A percentile compares a stretch with the other conserved stretches of the same genome.
These are phyloP conservation scores for Sakesphorus luctuosus DNA, from an alignment of 2,113 vertebrate species.

Conservation along the genomic window DNA sequence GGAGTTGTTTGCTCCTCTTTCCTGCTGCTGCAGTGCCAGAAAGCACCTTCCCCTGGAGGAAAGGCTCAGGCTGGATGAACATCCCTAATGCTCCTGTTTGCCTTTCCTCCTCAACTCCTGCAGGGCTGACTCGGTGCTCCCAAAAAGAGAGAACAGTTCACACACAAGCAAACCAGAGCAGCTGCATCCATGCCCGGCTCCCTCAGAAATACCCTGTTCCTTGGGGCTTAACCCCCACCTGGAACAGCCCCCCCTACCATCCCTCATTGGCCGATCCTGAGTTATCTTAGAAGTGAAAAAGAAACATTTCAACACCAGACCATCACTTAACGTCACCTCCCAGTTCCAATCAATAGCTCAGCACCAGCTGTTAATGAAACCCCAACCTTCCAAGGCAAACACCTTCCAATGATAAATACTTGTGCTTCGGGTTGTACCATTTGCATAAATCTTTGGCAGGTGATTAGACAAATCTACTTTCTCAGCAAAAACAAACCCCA, in stretches of 20 bases:
- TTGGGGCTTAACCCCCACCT: background rate
- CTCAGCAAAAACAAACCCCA: conserved; percentile 44
- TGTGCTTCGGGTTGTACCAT: conserved; percentile 25
- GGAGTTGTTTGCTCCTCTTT: background rate
- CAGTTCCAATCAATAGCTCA: conserved; percentile 41
- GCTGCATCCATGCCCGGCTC: background rate
- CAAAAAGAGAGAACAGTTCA: background rate
- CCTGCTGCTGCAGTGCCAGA: background rate
- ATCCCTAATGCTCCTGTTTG: background rate
- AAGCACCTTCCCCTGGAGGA: background rate
- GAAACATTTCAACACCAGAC: background rate
- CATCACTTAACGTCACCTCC: background rate
- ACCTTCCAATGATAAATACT: background rate
- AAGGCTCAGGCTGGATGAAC: background rate
- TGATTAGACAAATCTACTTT: conserved; percentile 50
- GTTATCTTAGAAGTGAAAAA: background rate
- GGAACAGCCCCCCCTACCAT: background rate
- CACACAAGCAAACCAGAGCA: background rate
- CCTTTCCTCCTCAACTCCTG: background rate
- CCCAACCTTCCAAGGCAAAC: conserved; percentile 5
- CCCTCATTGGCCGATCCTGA: background rate
- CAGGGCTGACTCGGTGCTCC: background rate
- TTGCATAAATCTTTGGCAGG: conserved; percentile 61
- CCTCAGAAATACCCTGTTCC: background rate
- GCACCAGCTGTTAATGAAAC: background rate